Base-by-base conservation (phyloP, 2,888 invertebrate genomes). In the Autographa gamma region DNA sequence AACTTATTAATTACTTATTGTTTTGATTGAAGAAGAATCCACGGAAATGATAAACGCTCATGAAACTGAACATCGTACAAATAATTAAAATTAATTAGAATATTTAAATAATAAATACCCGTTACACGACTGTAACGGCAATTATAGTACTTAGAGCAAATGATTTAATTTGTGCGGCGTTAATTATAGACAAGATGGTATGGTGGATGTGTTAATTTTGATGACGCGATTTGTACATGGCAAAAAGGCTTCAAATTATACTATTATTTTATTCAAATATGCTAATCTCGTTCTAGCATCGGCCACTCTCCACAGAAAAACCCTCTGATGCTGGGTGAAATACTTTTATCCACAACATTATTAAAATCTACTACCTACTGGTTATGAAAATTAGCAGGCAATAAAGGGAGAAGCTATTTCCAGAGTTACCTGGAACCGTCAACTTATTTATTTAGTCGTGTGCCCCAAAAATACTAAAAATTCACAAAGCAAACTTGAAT, bases 1-100 rank as follows among this genome's bases (percentile, higher is more conserved):
- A 85, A 64, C 81, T 84, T 81, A 83, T 74, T 87, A 86, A 87
- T 89, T 83, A 77, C 83, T 81, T 84, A 89, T 89, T 89, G 88
- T 90, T 85, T 82, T 69, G 60, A 85, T 85, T 69, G 72, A 77
- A 65, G 68, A 76, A 79, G 83, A 85, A 85, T 83, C 79, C 82
- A 82, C 85, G 84, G 88, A 85, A 86, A 86, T 79, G 77, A 75
- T 82, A 73, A 85, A 76, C 77, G 81, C 70, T 77, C 77, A 76
- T 81, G 75, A 82, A 82, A 82, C 79, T 83, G 69, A 81, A 83
- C 75, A 75, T 69, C 64, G 41, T 67, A 72, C 25, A 64, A 74
- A 43, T 58, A 74, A 77, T 81, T 76, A 69, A 72, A 67, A 75
- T 71, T 65, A 69, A 66, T 84, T 79, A 76, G 64, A 11, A 70